A percentile compares a stretch with the other conserved stretches of the same genome.
phyloP scores from a whole-genome alignment of 2,113 vertebrate species.

The Gracilinanus agilis region DNA sequence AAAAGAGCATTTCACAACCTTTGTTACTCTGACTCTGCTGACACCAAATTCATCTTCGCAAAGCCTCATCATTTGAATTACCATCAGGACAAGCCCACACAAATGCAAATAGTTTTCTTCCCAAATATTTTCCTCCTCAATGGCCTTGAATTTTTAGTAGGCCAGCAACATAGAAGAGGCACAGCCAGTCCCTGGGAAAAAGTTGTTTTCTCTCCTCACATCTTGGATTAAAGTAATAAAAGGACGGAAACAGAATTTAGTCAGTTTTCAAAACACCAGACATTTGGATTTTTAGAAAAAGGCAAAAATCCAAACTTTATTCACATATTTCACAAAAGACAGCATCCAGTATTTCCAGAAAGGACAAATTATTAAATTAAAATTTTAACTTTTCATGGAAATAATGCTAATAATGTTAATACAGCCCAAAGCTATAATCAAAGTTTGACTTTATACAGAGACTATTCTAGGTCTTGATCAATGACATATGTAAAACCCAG shows the following conservation, averaged over 20 bases:
- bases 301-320: neutral
- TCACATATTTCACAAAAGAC: neutral
- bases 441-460: neutral
- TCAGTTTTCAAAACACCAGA: neutral
- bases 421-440: neutral
- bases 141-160: neutral
- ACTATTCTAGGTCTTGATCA: too few species aligned
- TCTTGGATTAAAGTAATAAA: slow-evolving; percentile 5
- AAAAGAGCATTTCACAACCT: neutral
- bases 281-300: neutral
- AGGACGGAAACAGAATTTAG: neutral
- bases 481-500: too few species aligned
- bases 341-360: neutral
- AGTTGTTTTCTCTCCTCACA: neutral
- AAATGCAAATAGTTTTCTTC: neutral
- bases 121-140: neutral
- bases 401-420: neutral
- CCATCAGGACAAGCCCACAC: neutral
- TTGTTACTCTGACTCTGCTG: neutral
- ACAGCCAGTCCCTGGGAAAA: neutral
- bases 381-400: neutral
- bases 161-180: neutral
- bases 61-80: neutral
- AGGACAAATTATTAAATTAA: neutral
- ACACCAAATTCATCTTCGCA: neutral